Base-by-base conservation (phyloP, 2,888 invertebrate genomes). In the Tubulanus polymorphus region DNA sequence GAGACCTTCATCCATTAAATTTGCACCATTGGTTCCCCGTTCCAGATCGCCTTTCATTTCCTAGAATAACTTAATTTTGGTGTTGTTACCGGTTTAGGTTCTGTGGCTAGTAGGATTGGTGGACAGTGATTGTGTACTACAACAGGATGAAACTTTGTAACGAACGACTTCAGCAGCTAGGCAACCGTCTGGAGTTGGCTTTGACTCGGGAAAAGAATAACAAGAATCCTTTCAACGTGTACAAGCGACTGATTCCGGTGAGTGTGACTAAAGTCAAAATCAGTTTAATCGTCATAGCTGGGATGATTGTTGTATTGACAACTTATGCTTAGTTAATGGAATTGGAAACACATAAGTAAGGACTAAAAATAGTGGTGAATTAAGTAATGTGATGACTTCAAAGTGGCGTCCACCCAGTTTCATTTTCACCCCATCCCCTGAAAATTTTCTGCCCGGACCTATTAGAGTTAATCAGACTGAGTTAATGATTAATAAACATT, bases 91-190 rank as follows among this genome's bases (percentile, higher is more conserved):
- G n/a, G n/a, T n/a, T n/a, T n/a, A n/a, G n/a, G n/a, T n/a, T n/a
- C n/a, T n/a, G n/a, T n/a, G n/a, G n/a, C n/a, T n/a, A n/a, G n/a
- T n/a, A n/a, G n/a, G n/a, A n/a, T n/a, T n/a, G n/a, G n/a, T n/a
- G 45, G 50, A 30, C 28, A 20, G 52, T 53, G 52, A 49, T 48
- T 48, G 32, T 18, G 27, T 29, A 26, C 46, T 28, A 28, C 8
- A n/a, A n/a, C 61, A 69, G 61, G 65, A 73, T 71, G 73, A 68
- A 63, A 61, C 64, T 68, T 62, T 66, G 67, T 60, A 68, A 66
- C 66, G 64, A 72, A 68, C 70, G 67, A 63, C 64, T 67, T 61
- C 62, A 62, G 63, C 71, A 66, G 65, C 67, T 73, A 30, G 56
- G 69, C 64, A 67, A 68, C 65, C 70, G 68, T 68, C 70, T 75